Percentiles rank a stretch among this genome's conserved stretches.
Conservation (phyloP, 2,797 vertebrate genomes). For the Prunella strophiata region DNA sequence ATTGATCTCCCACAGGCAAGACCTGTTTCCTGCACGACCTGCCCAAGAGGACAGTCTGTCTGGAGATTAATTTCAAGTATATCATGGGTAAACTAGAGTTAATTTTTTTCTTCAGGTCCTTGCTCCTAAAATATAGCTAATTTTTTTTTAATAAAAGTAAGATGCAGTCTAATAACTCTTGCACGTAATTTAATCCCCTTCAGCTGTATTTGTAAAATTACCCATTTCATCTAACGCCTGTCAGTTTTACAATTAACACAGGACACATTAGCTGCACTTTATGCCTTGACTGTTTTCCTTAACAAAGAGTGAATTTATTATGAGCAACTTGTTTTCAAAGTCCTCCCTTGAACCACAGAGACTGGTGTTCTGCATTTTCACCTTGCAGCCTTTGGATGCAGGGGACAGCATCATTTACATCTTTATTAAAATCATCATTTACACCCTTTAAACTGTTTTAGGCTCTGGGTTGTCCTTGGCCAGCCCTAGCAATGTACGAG, state of each 20-base stretch:
- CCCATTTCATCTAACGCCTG: constrained; percentile 16
- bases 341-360: background rate
- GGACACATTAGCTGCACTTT: background rate
- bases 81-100: background rate
- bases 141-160: constrained; percentile 56
- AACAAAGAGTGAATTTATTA: constrained; percentile 39
- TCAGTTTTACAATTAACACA: constrained; percentile 42
- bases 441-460: background rate
- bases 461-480: background rate
- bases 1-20: background rate
- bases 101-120: constrained; percentile 7
- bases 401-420: background rate
- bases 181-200: constrained; percentile 31
- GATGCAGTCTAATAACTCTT: constrained; percentile 43
- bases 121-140: background rate
- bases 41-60: background rate
- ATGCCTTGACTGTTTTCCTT: background rate
- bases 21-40: background rate
- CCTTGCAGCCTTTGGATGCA: background rate
- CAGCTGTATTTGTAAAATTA: constrained; percentile 36
- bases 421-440: background rate
- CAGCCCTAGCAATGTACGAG: background rate
- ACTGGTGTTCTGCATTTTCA: background rate
- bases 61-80: constrained; percentile 34
- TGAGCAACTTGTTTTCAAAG: background rate